Percentiles rank a stretch among this genome's conserved stretches.
Conservation (phyloP, 2,113 vertebrate genomes). For the Gadus macrocephalus region DNA sequence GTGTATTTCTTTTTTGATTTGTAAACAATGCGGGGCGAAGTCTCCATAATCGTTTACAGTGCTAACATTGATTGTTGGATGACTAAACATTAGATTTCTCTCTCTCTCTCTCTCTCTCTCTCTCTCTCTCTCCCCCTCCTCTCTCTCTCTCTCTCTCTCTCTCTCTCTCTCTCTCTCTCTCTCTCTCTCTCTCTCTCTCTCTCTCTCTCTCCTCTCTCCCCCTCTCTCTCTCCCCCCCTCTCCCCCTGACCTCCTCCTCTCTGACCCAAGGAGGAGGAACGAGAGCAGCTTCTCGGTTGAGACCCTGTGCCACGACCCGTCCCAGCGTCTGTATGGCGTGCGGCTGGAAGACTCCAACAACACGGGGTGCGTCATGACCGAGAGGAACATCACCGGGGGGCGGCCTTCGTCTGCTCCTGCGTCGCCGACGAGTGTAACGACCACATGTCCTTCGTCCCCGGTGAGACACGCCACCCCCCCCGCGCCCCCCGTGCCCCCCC, state of each 20-base stretch:
- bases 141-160: not conserved
- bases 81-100: too few species aligned
- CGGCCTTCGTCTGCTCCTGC: slow-evolving; percentile 86
- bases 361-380: slow-evolving; percentile 82
- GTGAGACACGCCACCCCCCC: slow-evolving; percentile 54
- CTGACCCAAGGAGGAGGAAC: slow-evolving; percentile 77
- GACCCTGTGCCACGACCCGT: slow-evolving; percentile 84
- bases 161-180: too few species aligned
- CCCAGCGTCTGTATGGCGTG: slow-evolving; percentile 72
- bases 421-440: slow-evolving; percentile 82
- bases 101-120: not conserved
- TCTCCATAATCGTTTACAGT: too few species aligned
- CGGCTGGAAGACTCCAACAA: slow-evolving; percentile 76
- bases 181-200: too few species aligned
- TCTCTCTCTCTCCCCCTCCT: not conserved
- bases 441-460: slow-evolving; percentile 70
- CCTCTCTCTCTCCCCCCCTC: not conserved
- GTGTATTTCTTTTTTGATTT: too few species aligned
- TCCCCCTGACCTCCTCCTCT: too few species aligned
- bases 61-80: too few species aligned
- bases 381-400: slow-evolving; percentile 72
- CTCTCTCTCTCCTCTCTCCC: too few species aligned
- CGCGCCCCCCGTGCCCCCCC: too few species aligned
- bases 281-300: slow-evolving; percentile 79
- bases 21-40: too few species aligned